phyloP scores from a whole-genome alignment of 2,888 invertebrate genomes.

The Rosalia funebris region DNA sequence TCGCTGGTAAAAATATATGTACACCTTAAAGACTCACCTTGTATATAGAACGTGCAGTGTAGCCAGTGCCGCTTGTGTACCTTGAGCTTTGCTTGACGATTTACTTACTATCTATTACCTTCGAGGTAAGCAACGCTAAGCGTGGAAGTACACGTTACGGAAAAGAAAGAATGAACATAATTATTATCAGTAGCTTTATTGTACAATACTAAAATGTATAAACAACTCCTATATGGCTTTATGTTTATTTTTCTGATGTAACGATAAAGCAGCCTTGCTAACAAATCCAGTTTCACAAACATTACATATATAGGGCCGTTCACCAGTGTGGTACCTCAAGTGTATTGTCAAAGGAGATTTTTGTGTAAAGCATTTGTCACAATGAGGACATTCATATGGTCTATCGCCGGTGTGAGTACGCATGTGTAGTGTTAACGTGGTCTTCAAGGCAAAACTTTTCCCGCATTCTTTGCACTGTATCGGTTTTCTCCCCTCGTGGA shows the following conservation, averaged over 20 bases:
- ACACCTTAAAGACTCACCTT: no score
- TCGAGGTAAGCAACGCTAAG: no score
- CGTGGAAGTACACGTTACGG: no score
- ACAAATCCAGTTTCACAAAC: constrained; percentile 45
- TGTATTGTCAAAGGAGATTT: constrained; percentile 44
- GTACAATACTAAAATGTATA: no score
- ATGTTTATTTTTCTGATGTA: constrained; percentile 44
- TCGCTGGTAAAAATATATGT: no score
- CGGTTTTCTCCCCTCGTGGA: constrained; percentile 53
- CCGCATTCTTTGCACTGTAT: constrained; percentile 56
- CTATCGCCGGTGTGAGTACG: constrained; percentile 57
- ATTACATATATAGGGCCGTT: constrained; percentile 47
- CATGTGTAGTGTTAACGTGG: constrained; percentile 57
- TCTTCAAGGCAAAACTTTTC: constrained; percentile 55
- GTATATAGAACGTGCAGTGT: no score
- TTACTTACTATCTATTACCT: no score
- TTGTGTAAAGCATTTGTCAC: constrained; percentile 50
- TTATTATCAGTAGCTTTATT: no score
- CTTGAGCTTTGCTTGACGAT: no score
- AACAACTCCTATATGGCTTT: no score
- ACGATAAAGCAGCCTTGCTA: constrained; percentile 42
- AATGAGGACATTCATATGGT: constrained; percentile 50
- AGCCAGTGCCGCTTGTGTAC: no score
- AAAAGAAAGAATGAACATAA: no score
- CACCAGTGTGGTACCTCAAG: constrained; percentile 47